Evolutionary conservation across 2,888 invertebrate species (phyloP), one percentile per base, ranked within the genome.

Genomic region (Masnerella sp.): DNA sequence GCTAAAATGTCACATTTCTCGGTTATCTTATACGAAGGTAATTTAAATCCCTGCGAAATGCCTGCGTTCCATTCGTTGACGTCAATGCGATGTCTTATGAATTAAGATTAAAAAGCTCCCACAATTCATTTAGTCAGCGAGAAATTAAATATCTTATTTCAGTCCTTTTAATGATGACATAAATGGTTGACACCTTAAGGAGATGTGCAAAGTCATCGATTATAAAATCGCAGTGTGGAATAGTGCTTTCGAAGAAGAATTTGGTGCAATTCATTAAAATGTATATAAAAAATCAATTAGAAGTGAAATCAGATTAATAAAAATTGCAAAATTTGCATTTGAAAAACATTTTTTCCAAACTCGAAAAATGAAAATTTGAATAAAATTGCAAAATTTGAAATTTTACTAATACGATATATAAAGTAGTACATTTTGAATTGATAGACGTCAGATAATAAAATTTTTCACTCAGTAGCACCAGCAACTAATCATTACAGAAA

Each of bases 101-200:
- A 17, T 42, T 32, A 32, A 64, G 52, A 38, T 64, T 52, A 45
- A 45, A 14, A 25, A 22, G 25, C 54, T 36, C n/a, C 22, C 20
- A 30, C 20, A 20, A 43, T 64, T 54, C 22, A 34, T 45, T 22
- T 38, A 38, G 52, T 64, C 64, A 38, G 52, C 54, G 36, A 64
- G 36, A 52, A 54, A 64, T 52, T 11, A 32, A 45, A 54, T 52
- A 52, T 64, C 30, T 34, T 8, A 45, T 64, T 64, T 64, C 64
- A 52, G 17, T 4, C 9, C 38, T 34, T 17, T 54, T 45, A 54
- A 64, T 52, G 42, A 52, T 12, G 34, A 28, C 54, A 5, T 64
- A 36, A 64, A 51, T 34, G 18, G 42, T 25, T 43, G 51, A 45
- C 25, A 42, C 28, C 36, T 64, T 54, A 42, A 43, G 34, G 8